Evolutionary conservation across 1,140 invertebrate genomes (phyloP).

Genomic region (Heliconius congener): DNA sequence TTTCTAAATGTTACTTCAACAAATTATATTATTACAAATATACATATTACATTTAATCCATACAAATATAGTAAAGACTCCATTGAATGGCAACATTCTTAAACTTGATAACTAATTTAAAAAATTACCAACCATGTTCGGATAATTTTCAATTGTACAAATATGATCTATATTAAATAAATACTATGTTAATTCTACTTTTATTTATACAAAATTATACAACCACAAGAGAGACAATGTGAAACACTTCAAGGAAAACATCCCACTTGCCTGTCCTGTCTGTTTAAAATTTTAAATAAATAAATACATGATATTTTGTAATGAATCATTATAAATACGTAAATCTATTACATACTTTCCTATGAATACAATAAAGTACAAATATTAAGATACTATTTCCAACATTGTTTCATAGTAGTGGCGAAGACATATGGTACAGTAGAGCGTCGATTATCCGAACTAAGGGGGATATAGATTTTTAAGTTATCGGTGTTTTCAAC

Average conservation of each 20-base stretch:
- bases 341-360: not conserved
- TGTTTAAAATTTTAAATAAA: not conserved
- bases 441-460: not conserved
- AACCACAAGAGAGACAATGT: not conserved
- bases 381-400: not conserved
- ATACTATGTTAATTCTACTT: not conserved
- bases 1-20: not conserved
- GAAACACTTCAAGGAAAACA: not conserved
- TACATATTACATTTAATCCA: conserved; percentile 9
- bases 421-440: not conserved
- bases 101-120: not conserved
- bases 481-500: too few relatives aligned
- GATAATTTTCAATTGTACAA: not conserved
- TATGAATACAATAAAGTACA: not conserved
- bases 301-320: not conserved
- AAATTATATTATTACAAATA: not conserved
- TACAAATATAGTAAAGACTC: not conserved
- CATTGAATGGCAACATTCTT: conserved; percentile 10
- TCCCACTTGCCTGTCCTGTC: not conserved
- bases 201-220: conserved; percentile 9
- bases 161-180: conserved; percentile 7
- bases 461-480: too few relatives aligned
- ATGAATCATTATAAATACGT: not conserved
- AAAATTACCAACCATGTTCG: not conserved
- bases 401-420: not conserved